Evolutionary conservation across 2,888 invertebrate species (phyloP), one percentile per base, ranked within the genome.

Genomic region (Anoncus sp.): DNA sequence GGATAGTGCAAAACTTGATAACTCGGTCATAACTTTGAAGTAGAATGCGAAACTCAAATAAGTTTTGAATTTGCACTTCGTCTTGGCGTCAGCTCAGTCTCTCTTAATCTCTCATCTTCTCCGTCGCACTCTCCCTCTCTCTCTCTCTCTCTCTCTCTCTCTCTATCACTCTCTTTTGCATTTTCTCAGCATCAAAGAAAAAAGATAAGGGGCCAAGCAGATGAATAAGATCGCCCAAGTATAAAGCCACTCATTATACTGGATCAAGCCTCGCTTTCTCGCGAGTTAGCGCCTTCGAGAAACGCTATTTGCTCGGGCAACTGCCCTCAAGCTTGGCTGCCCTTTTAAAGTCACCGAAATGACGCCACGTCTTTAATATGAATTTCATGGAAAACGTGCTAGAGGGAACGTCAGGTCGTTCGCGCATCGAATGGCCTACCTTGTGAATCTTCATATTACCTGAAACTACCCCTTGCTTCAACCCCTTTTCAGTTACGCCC

Each of bases 301-400:
- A 60, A 66, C 71, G 71, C 63, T 77, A 55, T 72, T 65, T 72
- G 72, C 75, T 78, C 60, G 65, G 55, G 59, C 66, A 59, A 66
- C 69, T 69, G 57, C 43, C 67, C 72, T 72, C 45, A 49, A 66
- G 69, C 69, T 55, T 65, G 38, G 53, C 43, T 78, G 63, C 75
- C 73, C 62, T 69, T 77, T 76, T 59, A 74, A 77, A 77, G 72
- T 76, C 75, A 53, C 63, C 43, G 47, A 60, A 66, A 60, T 66
- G 67, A 53, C 63, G 65, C 40, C 49, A 24, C 63, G 63, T 69
- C 63, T 81, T 80, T 74, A 80, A 80, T 80, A 81, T 80, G 76
- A 81, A 76, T 78, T 80, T 81, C 76, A 76, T 80, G 74, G 75
- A 78, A 76, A 80, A 57, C 57, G 49, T 24, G 65, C 14, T 51